These are phyloP conservation scores for Malacoraja senta DNA, from an alignment of 2,797 vertebrate species.

Conservation along the genomic window DNA sequence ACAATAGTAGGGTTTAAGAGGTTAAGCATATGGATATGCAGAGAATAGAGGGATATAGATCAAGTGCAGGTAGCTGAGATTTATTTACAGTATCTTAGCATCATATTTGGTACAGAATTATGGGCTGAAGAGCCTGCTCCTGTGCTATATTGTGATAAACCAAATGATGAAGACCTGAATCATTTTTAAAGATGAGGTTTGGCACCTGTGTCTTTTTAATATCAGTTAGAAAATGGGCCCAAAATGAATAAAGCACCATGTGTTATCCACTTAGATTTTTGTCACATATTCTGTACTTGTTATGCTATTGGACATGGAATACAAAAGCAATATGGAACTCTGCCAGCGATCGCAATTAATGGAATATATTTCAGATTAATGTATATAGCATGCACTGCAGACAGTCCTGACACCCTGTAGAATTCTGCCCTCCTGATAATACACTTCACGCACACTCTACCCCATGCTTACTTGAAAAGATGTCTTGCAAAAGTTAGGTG, in stretches of 20 bases:
- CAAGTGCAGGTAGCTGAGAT: too few relatives aligned
- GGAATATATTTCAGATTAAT: neutral
- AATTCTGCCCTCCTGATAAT: slow-evolving; percentile 45
- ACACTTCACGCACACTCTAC: slow-evolving; percentile 44
- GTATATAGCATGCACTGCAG: slow-evolving; percentile 43
- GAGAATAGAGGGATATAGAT: too few relatives aligned
- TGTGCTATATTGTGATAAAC: neutral
- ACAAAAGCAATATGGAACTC: neutral
- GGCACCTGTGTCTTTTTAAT: neutral
- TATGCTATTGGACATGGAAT: neutral
- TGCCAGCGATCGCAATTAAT: neutral
- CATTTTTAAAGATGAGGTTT: neutral
- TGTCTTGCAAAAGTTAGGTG: neutral
- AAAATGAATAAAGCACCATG: neutral
- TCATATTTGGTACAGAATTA: too few relatives aligned
- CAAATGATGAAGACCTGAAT: neutral
- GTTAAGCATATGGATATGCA: too few relatives aligned
- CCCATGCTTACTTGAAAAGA: slow-evolving; percentile 8
- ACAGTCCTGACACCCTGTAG: slow-evolving; percentile 43
- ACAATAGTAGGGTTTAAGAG: too few relatives aligned
- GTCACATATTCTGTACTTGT: neutral
- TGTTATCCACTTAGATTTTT: neutral
- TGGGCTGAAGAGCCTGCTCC: too few relatives aligned
- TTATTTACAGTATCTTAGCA: too few relatives aligned
- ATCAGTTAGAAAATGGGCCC: neutral